Evolutionary conservation across 2,888 invertebrate species (phyloP).

Genomic region (Cephus sareptanus): DNA sequence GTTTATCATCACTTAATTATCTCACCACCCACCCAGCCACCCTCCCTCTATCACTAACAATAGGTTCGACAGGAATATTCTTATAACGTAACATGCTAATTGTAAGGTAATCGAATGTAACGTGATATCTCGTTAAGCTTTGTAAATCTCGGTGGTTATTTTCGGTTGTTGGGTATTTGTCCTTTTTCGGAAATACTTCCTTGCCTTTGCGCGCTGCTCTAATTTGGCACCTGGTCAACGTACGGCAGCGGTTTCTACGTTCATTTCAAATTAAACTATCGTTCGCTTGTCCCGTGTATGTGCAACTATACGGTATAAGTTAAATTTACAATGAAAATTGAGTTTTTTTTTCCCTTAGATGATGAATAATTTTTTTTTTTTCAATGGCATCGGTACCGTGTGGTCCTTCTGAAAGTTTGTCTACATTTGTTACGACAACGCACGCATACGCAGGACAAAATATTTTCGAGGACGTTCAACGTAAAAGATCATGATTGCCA

Average conservation of each 20-base stretch:
- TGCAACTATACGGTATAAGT: not conserved
- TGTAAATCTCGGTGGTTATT: not conserved
- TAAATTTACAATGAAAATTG: not conserved
- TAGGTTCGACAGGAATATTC: not conserved
- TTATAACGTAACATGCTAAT: not conserved
- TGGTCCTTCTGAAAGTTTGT: too few relatives aligned
- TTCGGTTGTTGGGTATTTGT: not conserved
- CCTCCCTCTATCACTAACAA: not conserved
- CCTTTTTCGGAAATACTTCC: not conserved
- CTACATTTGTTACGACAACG: not conserved
- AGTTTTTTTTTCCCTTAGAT: not conserved
- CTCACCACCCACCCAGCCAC: not conserved
- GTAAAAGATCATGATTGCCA: not conserved
- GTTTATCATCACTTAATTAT: not conserved
- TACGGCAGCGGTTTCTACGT: not conserved
- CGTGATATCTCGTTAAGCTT: not conserved
- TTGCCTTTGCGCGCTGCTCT: not conserved
- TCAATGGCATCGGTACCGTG: too few relatives aligned
- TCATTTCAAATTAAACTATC: not conserved
- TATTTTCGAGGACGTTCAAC: not conserved
- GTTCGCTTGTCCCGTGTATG: not conserved
- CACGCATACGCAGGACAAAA: not conserved
- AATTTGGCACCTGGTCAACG: not conserved
- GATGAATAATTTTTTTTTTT: too few relatives aligned
- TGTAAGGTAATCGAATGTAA: not conserved